Percentiles rank a stretch among this genome's conserved stretches.
Conservation (phyloP, 2,113 vertebrate species). For the Hemibagrus wyckioides region DNA sequence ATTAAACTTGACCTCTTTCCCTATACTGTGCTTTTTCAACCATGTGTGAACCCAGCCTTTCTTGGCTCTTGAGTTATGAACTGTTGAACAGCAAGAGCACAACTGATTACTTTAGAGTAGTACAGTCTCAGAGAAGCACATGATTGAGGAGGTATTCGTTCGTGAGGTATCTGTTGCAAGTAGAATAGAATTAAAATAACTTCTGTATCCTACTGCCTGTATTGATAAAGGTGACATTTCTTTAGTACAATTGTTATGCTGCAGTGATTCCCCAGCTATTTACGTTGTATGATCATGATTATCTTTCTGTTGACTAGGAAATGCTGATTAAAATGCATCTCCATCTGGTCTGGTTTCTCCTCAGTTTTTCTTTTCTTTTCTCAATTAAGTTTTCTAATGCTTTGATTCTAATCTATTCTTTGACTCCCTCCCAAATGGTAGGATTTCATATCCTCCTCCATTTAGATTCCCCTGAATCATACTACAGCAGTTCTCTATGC, state of each 20-base stretch:
- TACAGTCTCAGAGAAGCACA: background rate
- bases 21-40: slow-evolving; percentile 25
- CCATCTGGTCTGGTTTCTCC: no score
- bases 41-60: slow-evolving; percentile 36
- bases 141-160: background rate
- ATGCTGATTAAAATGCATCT: background rate
- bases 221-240: background rate
- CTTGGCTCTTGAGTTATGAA: slow-evolving; percentile 3
- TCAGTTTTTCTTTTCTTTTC: background rate
- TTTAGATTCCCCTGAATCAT: background rate
- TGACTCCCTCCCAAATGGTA: no score
- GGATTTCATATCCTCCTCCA: no score
- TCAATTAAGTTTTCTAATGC: background rate
- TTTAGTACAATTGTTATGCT: background rate
- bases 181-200: background rate
- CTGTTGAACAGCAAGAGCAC: background rate
- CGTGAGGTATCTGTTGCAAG: background rate
- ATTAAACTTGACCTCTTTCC: slow-evolving; percentile 28
- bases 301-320: background rate
- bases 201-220: no score
- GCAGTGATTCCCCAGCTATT: background rate
- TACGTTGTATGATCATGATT: background rate
- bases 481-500: background rate
- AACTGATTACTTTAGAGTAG: background rate
- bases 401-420: background rate